Percentiles rank a stretch among this genome's conserved stretches.
Evolutionary conservation across 2,888 invertebrate species (phyloP).

Genomic region (Osedax frankpressi): DNA sequence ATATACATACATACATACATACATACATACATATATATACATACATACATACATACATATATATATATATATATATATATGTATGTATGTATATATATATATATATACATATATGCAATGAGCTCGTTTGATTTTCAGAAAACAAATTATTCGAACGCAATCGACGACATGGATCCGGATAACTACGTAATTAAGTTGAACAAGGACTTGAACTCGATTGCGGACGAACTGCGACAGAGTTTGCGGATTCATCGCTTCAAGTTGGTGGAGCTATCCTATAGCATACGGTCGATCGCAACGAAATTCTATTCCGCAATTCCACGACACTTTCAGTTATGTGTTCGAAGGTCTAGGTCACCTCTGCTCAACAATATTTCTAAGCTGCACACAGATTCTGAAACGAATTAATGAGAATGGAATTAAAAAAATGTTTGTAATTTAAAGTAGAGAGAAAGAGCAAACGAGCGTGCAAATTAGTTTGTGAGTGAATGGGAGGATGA

Average conservation of each 20-base stretch:
- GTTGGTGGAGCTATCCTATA: conserved; percentile 47
- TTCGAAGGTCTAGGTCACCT: conserved; percentile 77
- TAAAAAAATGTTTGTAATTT: conserved; percentile 55
- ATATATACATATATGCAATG: too few species aligned
- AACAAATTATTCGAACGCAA: conserved; percentile 49
- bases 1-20: too few species aligned
- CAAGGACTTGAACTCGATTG: conserved; percentile 62
- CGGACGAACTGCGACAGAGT: conserved; percentile 63
- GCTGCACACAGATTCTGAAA: conserved; percentile 64
- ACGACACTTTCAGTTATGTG: conserved; percentile 60
- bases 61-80: background rate
- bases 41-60: background rate
- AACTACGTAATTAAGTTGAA: conserved; percentile 64
- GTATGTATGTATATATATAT: conserved; percentile 5
- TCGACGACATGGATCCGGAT: conserved; percentile 65
- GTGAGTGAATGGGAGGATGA: too few species aligned
- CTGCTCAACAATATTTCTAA: conserved; percentile 66
- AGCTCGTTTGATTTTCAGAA: too few species aligned
- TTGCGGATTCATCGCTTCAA: conserved; percentile 65
- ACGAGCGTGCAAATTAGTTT: too few species aligned
- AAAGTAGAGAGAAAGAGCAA: too few species aligned
- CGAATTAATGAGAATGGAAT: conserved; percentile 68
- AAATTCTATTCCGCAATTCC: background rate
- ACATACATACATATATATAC: too few species aligned
- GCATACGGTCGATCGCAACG: background rate